These are phyloP conservation scores for Lycaon pictus DNA, from an alignment of 2,113 vertebrate genomes.

Conservation along the genomic window DNA sequence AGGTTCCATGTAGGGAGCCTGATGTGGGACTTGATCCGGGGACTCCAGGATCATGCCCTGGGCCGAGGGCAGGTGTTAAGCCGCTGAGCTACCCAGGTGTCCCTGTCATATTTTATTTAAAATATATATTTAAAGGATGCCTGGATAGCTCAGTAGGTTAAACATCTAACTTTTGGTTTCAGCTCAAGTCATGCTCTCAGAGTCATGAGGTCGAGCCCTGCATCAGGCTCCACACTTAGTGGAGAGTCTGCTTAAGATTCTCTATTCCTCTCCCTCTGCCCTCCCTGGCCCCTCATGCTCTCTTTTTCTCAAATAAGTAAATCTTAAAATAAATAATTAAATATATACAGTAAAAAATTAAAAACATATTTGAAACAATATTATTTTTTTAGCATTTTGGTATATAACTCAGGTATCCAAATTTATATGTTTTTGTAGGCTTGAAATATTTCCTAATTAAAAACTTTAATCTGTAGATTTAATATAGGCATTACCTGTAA, in stretches of 20 bases:
- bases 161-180: background rate
- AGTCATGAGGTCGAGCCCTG: background rate
- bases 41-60: too few species aligned
- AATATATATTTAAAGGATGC: background rate
- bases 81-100: too few species aligned
- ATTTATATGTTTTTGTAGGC: background rate
- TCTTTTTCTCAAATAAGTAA: background rate
- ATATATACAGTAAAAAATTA: background rate
- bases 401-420: background rate
- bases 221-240: background rate
- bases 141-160: background rate
- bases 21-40: too few species aligned
- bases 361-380: background rate
- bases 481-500: background rate
- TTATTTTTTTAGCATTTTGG: background rate
- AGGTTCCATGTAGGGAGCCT: too few species aligned
- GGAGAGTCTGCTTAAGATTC: background rate
- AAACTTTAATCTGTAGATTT: background rate
- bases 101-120: background rate
- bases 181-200: background rate
- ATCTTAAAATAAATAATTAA: background rate
- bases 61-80: too few species aligned
- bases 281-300: background rate
- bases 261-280: background rate
- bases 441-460: constrained; percentile 26